Evolutionary conservation across 2,888 invertebrate species (phyloP).

Genomic region (Clunio marinus): DNA sequence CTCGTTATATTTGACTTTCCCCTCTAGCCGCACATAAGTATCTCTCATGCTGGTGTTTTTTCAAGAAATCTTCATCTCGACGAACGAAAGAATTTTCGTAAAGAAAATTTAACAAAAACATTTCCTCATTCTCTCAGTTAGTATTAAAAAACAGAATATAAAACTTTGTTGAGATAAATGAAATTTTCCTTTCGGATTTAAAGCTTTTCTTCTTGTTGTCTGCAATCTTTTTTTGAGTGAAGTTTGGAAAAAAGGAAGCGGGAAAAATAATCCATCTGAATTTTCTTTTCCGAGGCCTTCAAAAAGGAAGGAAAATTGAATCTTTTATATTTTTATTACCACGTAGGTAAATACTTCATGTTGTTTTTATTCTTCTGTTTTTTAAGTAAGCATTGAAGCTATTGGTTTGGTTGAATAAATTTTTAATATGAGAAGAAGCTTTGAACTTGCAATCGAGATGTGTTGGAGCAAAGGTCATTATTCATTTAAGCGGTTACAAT

Average conservation of each 20-base stretch:
- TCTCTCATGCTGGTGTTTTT: constrained; percentile 22
- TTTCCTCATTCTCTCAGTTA: neutral
- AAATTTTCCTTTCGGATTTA: constrained; percentile 35
- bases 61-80: neutral
- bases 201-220: constrained; percentile 22
- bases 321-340: constrained; percentile 1
- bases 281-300: neutral
- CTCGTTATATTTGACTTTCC: constrained; percentile 37
- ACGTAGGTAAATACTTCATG: neutral
- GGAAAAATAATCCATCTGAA: constrained; percentile 28
- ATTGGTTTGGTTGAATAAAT: constrained; percentile 24
- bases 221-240: constrained; percentile 3
- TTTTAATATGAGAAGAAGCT: constrained; percentile 29
- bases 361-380: neutral
- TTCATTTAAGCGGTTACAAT: constrained; percentile 16
- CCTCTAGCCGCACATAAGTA: neutral
- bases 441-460: neutral
- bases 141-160: neutral
- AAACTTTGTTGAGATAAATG: constrained; percentile 36
- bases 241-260: neutral
- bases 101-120: neutral
- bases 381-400: constrained; percentile 9
- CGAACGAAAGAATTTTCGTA: neutral
- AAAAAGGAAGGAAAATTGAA: constrained; percentile 11
- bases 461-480: constrained; percentile 18